Evolutionary conservation across 2,113 vertebrate genomes (phyloP), one percentile per base, ranked within the genome.

Genomic region (Rhea pennata): DNA sequence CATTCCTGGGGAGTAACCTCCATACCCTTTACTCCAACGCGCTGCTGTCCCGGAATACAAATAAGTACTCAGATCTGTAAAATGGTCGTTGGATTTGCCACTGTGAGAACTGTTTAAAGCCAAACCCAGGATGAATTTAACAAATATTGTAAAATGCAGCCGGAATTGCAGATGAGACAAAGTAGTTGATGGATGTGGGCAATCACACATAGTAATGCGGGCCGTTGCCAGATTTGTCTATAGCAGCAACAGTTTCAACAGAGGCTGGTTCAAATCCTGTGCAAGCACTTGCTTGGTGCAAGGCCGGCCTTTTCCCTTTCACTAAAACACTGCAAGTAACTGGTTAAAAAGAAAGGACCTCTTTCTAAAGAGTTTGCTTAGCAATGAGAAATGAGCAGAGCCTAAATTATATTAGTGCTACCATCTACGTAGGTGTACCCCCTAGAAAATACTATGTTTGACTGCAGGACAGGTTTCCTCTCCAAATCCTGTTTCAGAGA

Each of bases 141-240:
- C 91, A 62, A 79, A 91, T 66, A 15, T 84, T 31, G 62, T 33
- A 36, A 40, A 87, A 33, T 33, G 44, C 84, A 92, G 92, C 75
- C 90, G 90, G 22, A 67, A 69, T 21, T n/a, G 79, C 29, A 73
- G 94, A 88, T 85, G 84, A 67, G 82, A 50, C 6, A 56, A 93
- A 81, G 79, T 10, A 54, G 40, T 12, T 96, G 92, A 94, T 94
- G 93, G 92, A 95, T 95, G 92, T 64, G 79, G 54, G 88, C 90
- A 94, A 93, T 95, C 88, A 90, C 82, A 86, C 51, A 5, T 26
- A 94, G 85, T 93, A 95, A 96, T 84, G 67, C 85, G 81, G 82
- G 51, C 72, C 77, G 54, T 2, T 72, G 65, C 53, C 40, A 85
- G 84, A 94, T 95, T 96, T 89, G 91, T 93, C 82, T 81, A 64